phyloP scores from a whole-genome alignment of 2,113 vertebrate genomes.

The Canis aureus region DNA sequence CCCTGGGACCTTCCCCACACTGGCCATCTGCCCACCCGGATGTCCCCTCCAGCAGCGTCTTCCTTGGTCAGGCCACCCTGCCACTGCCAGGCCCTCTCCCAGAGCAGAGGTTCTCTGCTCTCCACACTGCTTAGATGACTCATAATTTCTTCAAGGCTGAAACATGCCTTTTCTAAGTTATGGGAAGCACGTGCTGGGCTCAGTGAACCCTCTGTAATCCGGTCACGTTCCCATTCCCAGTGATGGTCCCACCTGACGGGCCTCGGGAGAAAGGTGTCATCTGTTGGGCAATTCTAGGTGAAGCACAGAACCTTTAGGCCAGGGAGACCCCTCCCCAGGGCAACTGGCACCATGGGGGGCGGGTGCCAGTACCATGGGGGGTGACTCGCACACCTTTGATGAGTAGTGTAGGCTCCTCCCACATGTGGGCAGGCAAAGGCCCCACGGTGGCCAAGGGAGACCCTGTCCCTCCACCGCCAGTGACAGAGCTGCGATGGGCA shows the following conservation, averaged over 20 bases:
- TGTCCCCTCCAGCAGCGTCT: neutral
- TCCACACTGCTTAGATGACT: neutral
- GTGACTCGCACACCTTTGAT: no score
- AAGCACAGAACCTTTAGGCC: neutral
- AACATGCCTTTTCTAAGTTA: neutral
- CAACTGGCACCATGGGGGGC: accelerated
- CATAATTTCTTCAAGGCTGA: neutral
- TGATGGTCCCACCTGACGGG: accelerated
- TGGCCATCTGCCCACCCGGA: neutral
- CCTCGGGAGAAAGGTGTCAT: neutral
- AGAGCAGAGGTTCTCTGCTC: neutral
- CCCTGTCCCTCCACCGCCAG: neutral
- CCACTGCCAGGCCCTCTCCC: neutral
- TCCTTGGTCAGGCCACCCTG: neutral
- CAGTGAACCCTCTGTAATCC: neutral
- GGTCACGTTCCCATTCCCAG: neutral
- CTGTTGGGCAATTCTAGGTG: neutral
- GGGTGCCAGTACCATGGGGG: neutral
- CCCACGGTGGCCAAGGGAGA: neutral
- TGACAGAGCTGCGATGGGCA: accelerated
- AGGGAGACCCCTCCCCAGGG: neutral
- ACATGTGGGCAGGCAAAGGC: neutral
- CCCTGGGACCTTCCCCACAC: neutral
- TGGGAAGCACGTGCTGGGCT: neutral
- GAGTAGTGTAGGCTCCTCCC: neutral